A percentile compares a stretch with the other conserved stretches of the same genome.
phyloP scores from a whole-genome alignment of 2,888 invertebrate genomes.

The Branchinecta sandiegonensis region DNA sequence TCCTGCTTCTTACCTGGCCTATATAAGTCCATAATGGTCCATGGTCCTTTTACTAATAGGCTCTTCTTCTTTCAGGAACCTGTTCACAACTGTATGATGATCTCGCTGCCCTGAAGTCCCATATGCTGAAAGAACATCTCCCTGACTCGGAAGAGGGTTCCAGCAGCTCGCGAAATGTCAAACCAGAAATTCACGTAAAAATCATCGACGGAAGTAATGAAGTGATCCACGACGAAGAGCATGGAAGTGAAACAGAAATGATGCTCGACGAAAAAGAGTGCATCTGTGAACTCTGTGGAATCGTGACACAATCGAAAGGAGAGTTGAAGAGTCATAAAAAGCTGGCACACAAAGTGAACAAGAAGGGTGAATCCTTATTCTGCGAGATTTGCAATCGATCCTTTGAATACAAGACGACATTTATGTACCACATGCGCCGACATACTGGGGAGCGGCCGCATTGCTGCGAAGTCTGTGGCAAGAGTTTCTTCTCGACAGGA shows the following conservation, averaged over 20 bases:
- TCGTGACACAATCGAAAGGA: conserved; percentile 24
- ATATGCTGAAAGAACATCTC: too few species aligned
- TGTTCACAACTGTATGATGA: too few species aligned
- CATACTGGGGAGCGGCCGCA: conserved; percentile 63
- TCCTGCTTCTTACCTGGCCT: too few species aligned
- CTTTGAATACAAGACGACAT: conserved; percentile 65
- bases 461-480: conserved; percentile 61
- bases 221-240: conserved; percentile 24
- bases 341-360: conserved; percentile 28
- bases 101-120: too few species aligned
- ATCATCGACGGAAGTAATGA: too few species aligned
- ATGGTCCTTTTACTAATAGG: too few species aligned
- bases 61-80: too few species aligned
- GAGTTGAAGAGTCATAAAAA: conserved; percentile 25
- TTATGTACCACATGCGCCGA: conserved; percentile 65
- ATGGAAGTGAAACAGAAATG: conserved; percentile 23
- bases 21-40: too few species aligned
- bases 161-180: too few species aligned
- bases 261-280: conserved; percentile 20
- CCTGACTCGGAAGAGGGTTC: too few species aligned
- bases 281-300: conserved; percentile 26
- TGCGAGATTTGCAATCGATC: conserved; percentile 55
- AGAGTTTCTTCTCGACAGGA: conserved; percentile 64
- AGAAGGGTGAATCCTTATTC: conserved; percentile 35
- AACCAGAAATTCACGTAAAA: too few species aligned